A percentile compares a stretch with the other conserved stretches of the same genome.
Conservation (phyloP, 2,888 invertebrate species). For the Dexiosoma caninum region DNA sequence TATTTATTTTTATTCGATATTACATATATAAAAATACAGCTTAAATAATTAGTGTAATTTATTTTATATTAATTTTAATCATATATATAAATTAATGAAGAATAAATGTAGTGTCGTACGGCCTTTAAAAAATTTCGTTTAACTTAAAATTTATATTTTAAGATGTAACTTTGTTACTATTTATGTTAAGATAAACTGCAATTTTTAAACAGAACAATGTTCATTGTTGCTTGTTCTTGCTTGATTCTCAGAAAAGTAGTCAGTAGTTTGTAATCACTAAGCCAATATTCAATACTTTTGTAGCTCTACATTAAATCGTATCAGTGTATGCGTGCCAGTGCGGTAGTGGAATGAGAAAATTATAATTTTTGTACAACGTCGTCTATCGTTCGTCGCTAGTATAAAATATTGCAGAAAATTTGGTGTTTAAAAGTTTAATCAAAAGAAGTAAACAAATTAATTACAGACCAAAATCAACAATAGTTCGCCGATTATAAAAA, state of each 20-base stretch:
- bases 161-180: too few species aligned
- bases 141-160: too few species aligned
- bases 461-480: not conserved
- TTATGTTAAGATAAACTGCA: too few species aligned
- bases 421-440: constrained; percentile 54
- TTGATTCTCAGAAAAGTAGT: not conserved
- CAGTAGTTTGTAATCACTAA: not conserved
- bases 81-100: too few species aligned
- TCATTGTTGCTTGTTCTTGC: not conserved
- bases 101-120: too few species aligned
- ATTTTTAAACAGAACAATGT: too few species aligned
- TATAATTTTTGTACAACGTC: constrained; percentile 58
- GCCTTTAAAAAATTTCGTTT: too few species aligned
- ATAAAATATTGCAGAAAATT: constrained; percentile 42
- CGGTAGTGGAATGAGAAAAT: constrained; percentile 50
- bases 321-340: constrained; percentile 43
- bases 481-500: constrained; percentile 8
- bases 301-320: constrained; percentile 12
- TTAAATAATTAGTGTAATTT: too few species aligned
- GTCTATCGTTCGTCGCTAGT: constrained; percentile 53
- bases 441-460: constrained; percentile 19
- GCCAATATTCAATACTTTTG: constrained; percentile 4
- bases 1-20: too few species aligned
- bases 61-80: too few species aligned
- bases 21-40: too few species aligned